Evolutionary conservation across 2,797 vertebrate species (phyloP).

Genomic region (Premnoplex brunnescens): DNA sequence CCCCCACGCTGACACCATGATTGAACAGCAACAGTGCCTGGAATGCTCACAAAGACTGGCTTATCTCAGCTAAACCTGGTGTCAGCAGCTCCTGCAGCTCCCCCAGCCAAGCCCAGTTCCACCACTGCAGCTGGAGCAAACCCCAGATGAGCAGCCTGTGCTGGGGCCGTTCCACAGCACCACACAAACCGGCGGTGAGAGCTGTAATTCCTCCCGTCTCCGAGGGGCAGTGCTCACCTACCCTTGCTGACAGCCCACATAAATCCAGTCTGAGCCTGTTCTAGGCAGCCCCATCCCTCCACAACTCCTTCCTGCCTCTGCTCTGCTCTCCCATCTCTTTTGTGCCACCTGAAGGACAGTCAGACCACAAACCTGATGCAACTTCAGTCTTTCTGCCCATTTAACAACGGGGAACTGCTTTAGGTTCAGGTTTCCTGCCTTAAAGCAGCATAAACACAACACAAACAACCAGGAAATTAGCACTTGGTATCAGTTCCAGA

Average conservation of each 20-base stretch:
- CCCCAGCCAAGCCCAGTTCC: not conserved
- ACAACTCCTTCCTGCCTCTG: not conserved
- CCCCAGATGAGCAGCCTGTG: not conserved
- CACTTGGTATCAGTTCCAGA: not conserved
- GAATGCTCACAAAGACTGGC: not conserved
- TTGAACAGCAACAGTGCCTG: not conserved
- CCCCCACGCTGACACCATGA: fast-evolving
- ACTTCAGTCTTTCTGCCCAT: not conserved
- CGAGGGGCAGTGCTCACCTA: not conserved
- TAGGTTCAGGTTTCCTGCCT: not conserved
- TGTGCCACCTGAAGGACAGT: not conserved
- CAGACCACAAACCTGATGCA: not conserved
- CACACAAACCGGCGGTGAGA: fast-evolving
- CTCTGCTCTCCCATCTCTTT: not conserved
- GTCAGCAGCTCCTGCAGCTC: too few species aligned
- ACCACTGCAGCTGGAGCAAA: not conserved
- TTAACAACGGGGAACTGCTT: not conserved
- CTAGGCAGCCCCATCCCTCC: not conserved
- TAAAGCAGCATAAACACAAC: not conserved
- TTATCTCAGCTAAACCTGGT: not conserved
- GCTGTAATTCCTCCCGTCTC: not conserved
- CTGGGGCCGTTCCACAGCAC: not conserved
- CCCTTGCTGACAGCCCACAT: not conserved
- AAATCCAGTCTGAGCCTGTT: constrained; percentile 25
- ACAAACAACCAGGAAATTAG: not conserved